These are phyloP conservation scores for Pelvicachromis taeniatus DNA, from an alignment of 2,113 vertebrate genomes.

Conservation along the genomic window DNA sequence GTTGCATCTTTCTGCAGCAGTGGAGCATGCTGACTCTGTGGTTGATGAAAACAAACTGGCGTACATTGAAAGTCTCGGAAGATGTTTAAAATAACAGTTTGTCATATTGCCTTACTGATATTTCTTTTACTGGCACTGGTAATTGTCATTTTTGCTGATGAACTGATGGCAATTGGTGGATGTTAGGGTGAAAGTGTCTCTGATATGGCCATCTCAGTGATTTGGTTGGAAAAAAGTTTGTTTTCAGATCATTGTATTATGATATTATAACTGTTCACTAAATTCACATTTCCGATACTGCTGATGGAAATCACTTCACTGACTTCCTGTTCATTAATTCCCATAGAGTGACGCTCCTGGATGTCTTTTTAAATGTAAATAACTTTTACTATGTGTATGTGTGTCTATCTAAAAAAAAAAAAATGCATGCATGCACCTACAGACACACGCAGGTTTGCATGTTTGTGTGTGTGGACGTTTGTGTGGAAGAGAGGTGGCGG, in stretches of 20 bases:
- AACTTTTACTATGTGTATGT: not conserved
- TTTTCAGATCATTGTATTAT: not conserved
- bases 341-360: not conserved
- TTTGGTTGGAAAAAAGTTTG: not conserved
- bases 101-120: not conserved
- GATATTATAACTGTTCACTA: not conserved
- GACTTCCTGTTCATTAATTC: not conserved
- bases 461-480: slow-evolving; percentile 15
- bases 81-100: not conserved
- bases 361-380: not conserved
- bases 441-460: slow-evolving; percentile 21
- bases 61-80: not conserved
- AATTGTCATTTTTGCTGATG: not conserved
- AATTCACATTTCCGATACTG: not conserved
- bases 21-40: not conserved
- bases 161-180: not conserved
- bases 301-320: not conserved
- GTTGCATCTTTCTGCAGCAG: too few species aligned
- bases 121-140: not conserved
- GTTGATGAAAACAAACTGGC: not conserved
- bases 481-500: not conserved
- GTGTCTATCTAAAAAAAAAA: not conserved
- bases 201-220: not conserved
- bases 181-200: not conserved
- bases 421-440: slow-evolving; percentile 3